Conservation (phyloP, 1,140 invertebrate species). For the silkworm (Bombyx mori) region DNA sequence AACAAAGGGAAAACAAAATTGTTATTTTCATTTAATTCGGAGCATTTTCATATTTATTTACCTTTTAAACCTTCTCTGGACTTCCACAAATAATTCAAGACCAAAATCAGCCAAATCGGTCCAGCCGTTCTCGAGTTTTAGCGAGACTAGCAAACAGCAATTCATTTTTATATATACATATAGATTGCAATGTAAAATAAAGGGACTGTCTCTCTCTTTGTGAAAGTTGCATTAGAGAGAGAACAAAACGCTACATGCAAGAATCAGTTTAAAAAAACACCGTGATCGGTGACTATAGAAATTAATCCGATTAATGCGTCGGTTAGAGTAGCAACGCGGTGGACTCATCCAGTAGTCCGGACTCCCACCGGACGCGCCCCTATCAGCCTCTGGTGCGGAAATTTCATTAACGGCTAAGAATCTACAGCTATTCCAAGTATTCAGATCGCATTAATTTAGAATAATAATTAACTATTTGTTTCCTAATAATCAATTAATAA, state of each 20-base stretch:
- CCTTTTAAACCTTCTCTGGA: too few relatives aligned
- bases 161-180: too few relatives aligned
- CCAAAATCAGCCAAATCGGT: too few relatives aligned
- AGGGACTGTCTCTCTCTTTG: conserved; percentile 27
- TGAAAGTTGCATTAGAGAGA: conserved; percentile 38
- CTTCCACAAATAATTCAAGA: too few relatives aligned
- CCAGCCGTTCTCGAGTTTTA: too few relatives aligned
- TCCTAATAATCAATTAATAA: too few relatives aligned
- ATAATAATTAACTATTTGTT: conserved; percentile 3
- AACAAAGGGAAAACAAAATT: too few relatives aligned
- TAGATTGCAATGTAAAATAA: conserved; percentile 39
- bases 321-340: conserved; percentile 18
- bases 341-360: neutral
- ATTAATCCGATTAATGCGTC: conserved; percentile 58
- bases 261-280: conserved; percentile 54
- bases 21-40: too few relatives aligned
- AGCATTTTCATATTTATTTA: too few relatives aligned
- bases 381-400: conserved; percentile 35
- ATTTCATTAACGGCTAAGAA: conserved; percentile 52
- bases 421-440: conserved; percentile 23
- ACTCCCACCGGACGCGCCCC: conserved; percentile 13
- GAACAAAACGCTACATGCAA: conserved; percentile 55
- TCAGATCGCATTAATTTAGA: conserved; percentile 22
- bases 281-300: conserved; percentile 44
- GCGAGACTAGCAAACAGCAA: too few relatives aligned